Evolutionary conservation across 2,888 invertebrate species (phyloP), one percentile per base, ranked within the genome.

Genomic region (Urechis unicinctus): DNA sequence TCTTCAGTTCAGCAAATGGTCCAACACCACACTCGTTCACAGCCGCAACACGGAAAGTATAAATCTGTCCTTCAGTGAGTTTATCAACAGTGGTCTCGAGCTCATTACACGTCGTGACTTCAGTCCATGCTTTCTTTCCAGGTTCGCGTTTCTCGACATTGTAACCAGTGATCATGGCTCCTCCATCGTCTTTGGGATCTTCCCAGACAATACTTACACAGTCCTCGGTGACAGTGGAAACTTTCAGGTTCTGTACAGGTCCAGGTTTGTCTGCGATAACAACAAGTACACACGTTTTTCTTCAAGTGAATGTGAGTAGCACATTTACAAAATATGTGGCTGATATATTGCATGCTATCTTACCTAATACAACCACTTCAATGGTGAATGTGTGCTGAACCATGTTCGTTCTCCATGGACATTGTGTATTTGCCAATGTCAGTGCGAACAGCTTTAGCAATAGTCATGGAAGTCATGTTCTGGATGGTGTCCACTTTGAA

Each of bases 11-110:
- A 22, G 49, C 51, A 45, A 59, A 58, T 43, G 64, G 62, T 26
- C 72, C 69, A 29, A 61, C 48, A 41, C 92, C 93, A 72, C 89
- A 89, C 66, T 90, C 84, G 79, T 93, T 94, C 65, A 86, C 85
- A 1, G 92, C 92, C 69, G 86, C 85, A n/a, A 93, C 85, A 61
- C 91, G 83, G 83, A 93, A 91, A 80, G 88, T 84, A 72, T 93
- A 94, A 70, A 89, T 86, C 42, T 84, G 82, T 71, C 89, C 87
- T 74, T 88, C 87, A 61, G 86, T 84, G 54, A 93, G 81, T 73
- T 86, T 68, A 6, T 66, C 60, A 28, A 68, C 65, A 31, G 49
- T 56, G 50, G 53, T 44, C 13, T 41, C 50, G 30, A 59, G 55
- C 22, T 42, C 43, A 29, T 51, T 30, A 21, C 43, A 22, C 4